Evolutionary conservation across 2,888 invertebrate genomes (phyloP).

Genomic region (Bursaphelenchus okinawaensis): DNA sequence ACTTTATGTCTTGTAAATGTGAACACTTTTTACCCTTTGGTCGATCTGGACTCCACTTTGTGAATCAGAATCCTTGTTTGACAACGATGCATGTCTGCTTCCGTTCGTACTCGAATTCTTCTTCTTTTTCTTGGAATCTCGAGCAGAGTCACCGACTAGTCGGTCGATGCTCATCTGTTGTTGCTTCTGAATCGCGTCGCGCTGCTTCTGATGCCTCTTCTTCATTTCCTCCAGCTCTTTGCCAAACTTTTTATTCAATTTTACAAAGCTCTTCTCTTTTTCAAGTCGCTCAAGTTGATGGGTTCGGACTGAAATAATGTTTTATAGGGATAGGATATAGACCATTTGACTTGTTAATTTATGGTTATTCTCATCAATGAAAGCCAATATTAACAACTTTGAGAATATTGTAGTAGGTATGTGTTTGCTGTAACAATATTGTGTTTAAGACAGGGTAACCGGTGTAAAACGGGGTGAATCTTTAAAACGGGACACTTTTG

Average conservation of each 20-base stretch:
- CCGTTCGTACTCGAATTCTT: constrained; percentile 21
- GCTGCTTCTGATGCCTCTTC: constrained; percentile 88
- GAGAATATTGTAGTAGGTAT: no score
- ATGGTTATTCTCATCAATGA: no score
- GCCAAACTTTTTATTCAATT: constrained; percentile 86
- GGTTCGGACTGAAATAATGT: constrained; percentile 69
- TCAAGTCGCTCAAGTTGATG: constrained; percentile 78
- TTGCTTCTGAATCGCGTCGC: constrained; percentile 74
- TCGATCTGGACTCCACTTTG: constrained; percentile 2
- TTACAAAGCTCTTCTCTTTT: constrained; percentile 79
- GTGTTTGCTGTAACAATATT: neutral
- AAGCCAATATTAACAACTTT: no score
- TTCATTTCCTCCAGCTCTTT: constrained; percentile 84
- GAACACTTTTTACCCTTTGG: constrained; percentile 6
- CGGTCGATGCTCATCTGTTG: constrained; percentile 58
- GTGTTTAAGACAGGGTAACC: neutral
- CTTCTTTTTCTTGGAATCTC: constrained; percentile 47
- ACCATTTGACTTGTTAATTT: neutral
- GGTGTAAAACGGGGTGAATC: neutral
- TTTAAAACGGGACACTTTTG: neutral
- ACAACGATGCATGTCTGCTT: constrained; percentile 11
- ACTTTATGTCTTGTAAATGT: no score
- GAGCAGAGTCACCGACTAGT: constrained; percentile 44
- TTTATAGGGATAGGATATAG: neutral
- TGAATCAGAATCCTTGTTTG: constrained; percentile 13